Evolutionary conservation across 1,140 invertebrate species (phyloP).

Genomic region (Apolygus lucorum): DNA sequence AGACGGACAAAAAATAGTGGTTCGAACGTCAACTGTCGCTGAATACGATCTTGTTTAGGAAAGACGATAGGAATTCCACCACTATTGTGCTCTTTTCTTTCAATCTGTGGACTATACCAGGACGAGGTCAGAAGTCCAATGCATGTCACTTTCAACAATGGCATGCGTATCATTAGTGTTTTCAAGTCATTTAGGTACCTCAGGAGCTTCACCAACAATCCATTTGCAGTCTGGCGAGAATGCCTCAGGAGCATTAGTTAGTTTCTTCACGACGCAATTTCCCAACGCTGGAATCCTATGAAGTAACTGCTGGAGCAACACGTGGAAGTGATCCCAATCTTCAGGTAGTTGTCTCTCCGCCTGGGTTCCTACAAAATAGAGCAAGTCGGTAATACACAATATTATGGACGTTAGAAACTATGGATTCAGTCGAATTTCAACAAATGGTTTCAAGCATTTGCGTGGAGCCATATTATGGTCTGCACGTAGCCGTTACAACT

Average conservation of each 20-base stretch:
- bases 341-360: slow-evolving; percentile 56
- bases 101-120: too few species aligned
- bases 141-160: too few species aligned
- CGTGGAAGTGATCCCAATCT: slow-evolving; percentile 95
- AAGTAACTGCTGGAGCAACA: slow-evolving; percentile 75
- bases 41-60: too few species aligned
- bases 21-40: too few species aligned
- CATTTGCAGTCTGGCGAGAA: slow-evolving; percentile 90
- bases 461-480: background rate
- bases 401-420: slow-evolving; percentile 5
- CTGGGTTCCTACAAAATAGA: slow-evolving; percentile 39
- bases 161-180: too few species aligned
- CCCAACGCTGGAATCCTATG: slow-evolving; percentile 70
- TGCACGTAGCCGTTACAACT: background rate
- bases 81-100: too few species aligned
- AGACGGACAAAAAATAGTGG: too few species aligned
- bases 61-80: too few species aligned
- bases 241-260: slow-evolving; percentile 83
- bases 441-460: too few species aligned
- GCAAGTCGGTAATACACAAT: background rate
- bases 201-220: slow-evolving; percentile 86
- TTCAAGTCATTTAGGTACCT: slow-evolving; percentile 49
- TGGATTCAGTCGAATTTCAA: too few species aligned
- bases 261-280: slow-evolving; percentile 58
- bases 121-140: too few species aligned